Evolutionary conservation across 2,113 vertebrate species (phyloP).

Genomic region (Indicator indicator): DNA sequence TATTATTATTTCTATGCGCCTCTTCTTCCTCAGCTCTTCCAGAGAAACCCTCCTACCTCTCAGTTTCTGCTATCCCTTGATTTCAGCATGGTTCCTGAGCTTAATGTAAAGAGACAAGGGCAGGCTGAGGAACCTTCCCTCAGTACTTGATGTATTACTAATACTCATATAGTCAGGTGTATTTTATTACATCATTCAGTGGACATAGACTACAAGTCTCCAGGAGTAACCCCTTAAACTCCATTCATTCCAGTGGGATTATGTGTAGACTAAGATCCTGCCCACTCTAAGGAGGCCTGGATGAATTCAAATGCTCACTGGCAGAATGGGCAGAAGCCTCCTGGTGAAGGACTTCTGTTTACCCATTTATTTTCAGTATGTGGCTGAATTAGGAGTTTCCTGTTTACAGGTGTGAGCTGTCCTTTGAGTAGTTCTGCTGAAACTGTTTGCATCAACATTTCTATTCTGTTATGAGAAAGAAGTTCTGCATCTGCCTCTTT

Average conservation of each 20-base stretch:
- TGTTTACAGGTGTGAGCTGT: background rate
- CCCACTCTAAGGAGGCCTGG: background rate
- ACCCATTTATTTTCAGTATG: background rate
- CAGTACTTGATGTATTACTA: background rate
- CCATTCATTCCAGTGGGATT: background rate
- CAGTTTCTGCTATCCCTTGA: background rate
- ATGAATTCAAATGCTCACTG: background rate
- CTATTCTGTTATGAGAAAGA: background rate
- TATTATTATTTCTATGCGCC: background rate
- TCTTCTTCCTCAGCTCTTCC: background rate
- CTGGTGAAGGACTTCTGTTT: background rate
- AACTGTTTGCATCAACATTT: background rate
- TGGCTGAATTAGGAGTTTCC: background rate
- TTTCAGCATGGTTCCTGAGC: fast-evolving
- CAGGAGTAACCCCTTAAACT: background rate
- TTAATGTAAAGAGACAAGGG: background rate
- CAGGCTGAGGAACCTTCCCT: background rate
- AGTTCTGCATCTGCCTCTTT: background rate
- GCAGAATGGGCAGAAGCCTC: background rate
- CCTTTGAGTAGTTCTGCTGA: background rate
- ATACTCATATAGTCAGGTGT: background rate
- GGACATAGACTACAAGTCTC: background rate
- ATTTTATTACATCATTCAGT: background rate
- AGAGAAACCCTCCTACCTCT: background rate
- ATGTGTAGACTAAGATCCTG: background rate